Evolutionary conservation across 2,888 invertebrate species (phyloP), one percentile per base, ranked within the genome.

Genomic region (Mythimna vitellina): DNA sequence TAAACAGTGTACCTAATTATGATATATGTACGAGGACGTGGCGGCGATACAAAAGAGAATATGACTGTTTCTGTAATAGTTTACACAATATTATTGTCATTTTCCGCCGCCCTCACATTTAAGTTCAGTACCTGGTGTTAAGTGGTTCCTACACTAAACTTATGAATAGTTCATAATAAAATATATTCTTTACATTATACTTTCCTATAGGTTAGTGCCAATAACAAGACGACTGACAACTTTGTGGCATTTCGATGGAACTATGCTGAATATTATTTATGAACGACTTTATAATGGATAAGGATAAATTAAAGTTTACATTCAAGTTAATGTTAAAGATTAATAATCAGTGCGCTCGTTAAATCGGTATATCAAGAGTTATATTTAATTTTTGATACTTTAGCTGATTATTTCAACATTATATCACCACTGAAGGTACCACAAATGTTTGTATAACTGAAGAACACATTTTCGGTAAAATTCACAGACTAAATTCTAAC

Each of bases 111-210:
- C 66, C 74, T 67, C 66, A 38, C 38, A 77, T 65, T 76, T 70
- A 65, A 73, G 75, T 83, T 80, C 77, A 84, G 86, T 84, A 86
- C 85, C 77, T 66, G 77, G 74, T 78, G 57, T 69, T 76, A 70
- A 61, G 73, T 81, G 69, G 57, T 69, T 22, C 78, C 74, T 82
- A 82, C 65, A 65, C 70, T 80, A 81, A 65, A 70, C 81, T 80
- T 87, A 85, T 68, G 81, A 87, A 85, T 85, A 85, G 81, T 81
- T 84, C 72, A 80, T 88, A 88, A 81, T 85, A 88, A 88, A 87
- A 88, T 88, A 88, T 84, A 82, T 81, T 87, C 58, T 84, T 78
- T 77, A 83, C 65, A 80, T 82, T 78, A 84, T 73, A 80, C 67
- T 71, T 81, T 80, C 82, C 81, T 82, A 83, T 57, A 82, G 60